Base-by-base conservation (phyloP, 1,140 invertebrate genomes). In the Microplitis mediator region DNA sequence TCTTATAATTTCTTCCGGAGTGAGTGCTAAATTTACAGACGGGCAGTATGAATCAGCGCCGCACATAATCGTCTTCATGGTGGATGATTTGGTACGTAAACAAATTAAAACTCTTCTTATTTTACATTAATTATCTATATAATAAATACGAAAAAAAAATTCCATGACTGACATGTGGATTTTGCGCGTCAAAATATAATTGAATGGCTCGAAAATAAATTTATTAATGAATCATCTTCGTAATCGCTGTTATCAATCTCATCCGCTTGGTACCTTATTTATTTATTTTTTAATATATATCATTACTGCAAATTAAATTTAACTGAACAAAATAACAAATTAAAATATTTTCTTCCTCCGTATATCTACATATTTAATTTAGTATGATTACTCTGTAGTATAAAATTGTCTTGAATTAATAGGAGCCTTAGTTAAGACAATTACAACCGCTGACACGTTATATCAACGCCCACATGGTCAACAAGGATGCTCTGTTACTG, bases 1-100 rank as follows among this genome's bases (percentile, higher is more conserved):
- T 51, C 39, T 70, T 14, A 11, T 74, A 23, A 2, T 74, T 14
- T 65, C 63, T 0, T 39, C 70, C 3, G 69, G 69, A 72, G 68
- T 69, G 36, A 71, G 66, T 50, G 9, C 58, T 0, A 50, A 32
- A 31, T 16, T 23, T 32, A 54, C 62, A 0, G 62, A 73, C 34
- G 75, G 78, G 9, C 76, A 84, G 13, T 85, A 85, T 56, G 77
- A 83, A 68, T 71, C 76, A 31, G 84, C 75, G 71, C 89, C 89
- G 3, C 86, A 91, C 71, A 89, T 91, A 56, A 84, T 91, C 6
- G 87, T 91, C 71, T 88, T 91, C 34, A 86, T 91, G 86, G 90
- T 88, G 0, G 90, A 91, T 78, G 90, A 91, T 83, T 84, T 91
- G 88, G 90, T 91, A 83, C 82, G 87, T 67, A 23, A 23, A 23